Evolutionary conservation across 2,113 vertebrate genomes (phyloP).

Genomic region (Heloderma charlesbogerti): DNA sequence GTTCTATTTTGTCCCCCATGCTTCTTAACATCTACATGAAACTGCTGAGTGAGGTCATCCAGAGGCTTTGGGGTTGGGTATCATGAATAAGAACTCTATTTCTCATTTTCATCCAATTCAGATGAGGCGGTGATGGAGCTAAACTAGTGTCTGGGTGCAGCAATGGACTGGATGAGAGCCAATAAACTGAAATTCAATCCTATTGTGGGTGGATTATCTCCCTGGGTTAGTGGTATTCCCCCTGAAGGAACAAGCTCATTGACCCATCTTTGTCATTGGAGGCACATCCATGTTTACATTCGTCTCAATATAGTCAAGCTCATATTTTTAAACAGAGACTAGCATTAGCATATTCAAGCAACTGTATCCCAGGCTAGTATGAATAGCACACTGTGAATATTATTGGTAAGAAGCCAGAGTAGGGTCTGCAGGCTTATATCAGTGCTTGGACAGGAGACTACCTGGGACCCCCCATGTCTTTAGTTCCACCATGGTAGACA

Average conservation of each 20-base stretch:
- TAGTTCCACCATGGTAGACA: neutral
- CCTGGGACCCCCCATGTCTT: neutral
- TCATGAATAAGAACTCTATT: too few species aligned
- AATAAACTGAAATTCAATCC: neutral
- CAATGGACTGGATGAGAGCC: neutral
- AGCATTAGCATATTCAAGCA: neutral
- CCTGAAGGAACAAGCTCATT: too few species aligned
- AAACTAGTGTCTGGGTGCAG: too few species aligned
- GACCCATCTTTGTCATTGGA: too few species aligned
- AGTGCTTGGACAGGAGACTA: neutral
- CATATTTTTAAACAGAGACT: neutral
- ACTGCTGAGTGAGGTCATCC: too few species aligned
- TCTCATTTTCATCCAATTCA: too few species aligned
- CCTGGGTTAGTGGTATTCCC: neutral
- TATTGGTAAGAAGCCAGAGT: neutral
- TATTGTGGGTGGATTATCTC: neutral
- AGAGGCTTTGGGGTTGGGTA: too few species aligned
- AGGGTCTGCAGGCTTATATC: neutral
- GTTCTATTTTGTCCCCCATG: too few species aligned
- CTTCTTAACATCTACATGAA: too few species aligned
- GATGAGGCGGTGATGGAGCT: too few species aligned
- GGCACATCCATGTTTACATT: neutral
- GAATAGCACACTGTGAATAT: neutral
- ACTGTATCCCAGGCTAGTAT: neutral
- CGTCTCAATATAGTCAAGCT: neutral